A percentile compares a stretch with the other conserved stretches of the same genome.
Conservation (phyloP, 2,888 invertebrate genomes). For the Melieria omissa region DNA sequence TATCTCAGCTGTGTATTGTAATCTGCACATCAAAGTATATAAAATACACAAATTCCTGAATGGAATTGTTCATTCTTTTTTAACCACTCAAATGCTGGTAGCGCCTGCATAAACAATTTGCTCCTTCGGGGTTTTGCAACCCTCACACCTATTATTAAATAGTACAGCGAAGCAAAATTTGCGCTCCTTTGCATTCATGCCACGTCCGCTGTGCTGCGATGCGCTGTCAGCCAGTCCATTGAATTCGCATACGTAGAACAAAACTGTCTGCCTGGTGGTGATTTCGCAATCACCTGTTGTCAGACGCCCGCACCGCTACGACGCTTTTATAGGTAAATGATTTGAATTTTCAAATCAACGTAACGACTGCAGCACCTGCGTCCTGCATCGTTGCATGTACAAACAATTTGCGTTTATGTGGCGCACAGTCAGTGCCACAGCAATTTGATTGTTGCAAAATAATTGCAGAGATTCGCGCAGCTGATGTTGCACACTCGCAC, state of each 20-base stretch:
- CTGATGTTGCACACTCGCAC: conserved; percentile 48
- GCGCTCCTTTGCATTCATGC: neutral
- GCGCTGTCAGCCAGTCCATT: conserved; percentile 16
- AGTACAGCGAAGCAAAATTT: neutral
- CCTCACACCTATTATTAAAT: neutral
- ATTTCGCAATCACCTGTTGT: conserved; percentile 25
- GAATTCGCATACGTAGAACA: conserved; percentile 15
- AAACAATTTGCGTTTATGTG: conserved; percentile 10
- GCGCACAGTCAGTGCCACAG: conserved; percentile 18
- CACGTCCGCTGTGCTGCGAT: neutral
- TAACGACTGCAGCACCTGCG: conserved; percentile 48
- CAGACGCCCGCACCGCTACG: neutral
- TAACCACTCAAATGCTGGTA: too few relatives aligned
- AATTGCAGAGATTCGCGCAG: conserved; percentile 62
- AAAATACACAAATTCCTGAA: too few relatives aligned
- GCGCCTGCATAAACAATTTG: too few relatives aligned
- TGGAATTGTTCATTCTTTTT: too few relatives aligned
- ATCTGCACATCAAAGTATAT: too few relatives aligned
- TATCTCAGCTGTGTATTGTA: too few relatives aligned
- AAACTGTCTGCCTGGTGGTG: conserved; percentile 16
- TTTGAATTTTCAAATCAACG: conserved; percentile 49
- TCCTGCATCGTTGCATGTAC: conserved; percentile 35
- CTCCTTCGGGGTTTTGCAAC: neutral
- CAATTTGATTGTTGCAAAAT: conserved; percentile 65
- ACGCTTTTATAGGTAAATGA: conserved; percentile 40